Percentiles rank a stretch among this genome's conserved stretches.
Conservation (phyloP, 1,140 invertebrate species). For the Nephotettix cincticeps region DNA sequence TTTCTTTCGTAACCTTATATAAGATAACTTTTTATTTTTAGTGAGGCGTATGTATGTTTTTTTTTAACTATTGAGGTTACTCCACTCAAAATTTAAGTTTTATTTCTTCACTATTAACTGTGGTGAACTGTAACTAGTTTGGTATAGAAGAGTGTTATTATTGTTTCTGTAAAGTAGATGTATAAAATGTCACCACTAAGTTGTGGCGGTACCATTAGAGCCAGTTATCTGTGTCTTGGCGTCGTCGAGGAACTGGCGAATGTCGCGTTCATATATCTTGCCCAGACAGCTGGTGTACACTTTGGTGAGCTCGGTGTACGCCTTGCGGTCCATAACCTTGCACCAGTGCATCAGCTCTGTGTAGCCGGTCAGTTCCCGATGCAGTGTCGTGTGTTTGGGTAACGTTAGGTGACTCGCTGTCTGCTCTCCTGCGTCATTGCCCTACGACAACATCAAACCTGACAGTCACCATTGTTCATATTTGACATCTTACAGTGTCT, state of each 20-base stretch:
- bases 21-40: too few relatives aligned
- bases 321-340: constrained; percentile 79
- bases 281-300: constrained; percentile 77
- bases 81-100: too few relatives aligned
- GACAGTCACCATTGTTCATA: too few relatives aligned
- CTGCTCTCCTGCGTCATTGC: constrained; percentile 64
- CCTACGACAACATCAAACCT: constrained; percentile 52
- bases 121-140: too few relatives aligned
- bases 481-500: too few relatives aligned
- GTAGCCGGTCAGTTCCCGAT: constrained; percentile 80
- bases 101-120: too few relatives aligned
- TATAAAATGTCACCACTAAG: too few relatives aligned
- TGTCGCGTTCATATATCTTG: constrained; percentile 83
- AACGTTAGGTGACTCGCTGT: constrained; percentile 59
- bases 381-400: constrained; percentile 74
- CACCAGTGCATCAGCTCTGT: constrained; percentile 89
- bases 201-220: constrained; percentile 41
- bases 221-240: constrained; percentile 58
- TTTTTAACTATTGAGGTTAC: too few relatives aligned
- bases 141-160: too few relatives aligned
- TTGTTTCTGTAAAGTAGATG: too few relatives aligned
- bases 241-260: constrained; percentile 76
- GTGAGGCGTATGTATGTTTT: too few relatives aligned
- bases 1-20: too few relatives aligned
- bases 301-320: constrained; percentile 75